Evolutionary conservation across 2,113 vertebrate genomes (phyloP), one percentile per base, ranked within the genome.

Genomic region (Elaphurus davidianus): DNA sequence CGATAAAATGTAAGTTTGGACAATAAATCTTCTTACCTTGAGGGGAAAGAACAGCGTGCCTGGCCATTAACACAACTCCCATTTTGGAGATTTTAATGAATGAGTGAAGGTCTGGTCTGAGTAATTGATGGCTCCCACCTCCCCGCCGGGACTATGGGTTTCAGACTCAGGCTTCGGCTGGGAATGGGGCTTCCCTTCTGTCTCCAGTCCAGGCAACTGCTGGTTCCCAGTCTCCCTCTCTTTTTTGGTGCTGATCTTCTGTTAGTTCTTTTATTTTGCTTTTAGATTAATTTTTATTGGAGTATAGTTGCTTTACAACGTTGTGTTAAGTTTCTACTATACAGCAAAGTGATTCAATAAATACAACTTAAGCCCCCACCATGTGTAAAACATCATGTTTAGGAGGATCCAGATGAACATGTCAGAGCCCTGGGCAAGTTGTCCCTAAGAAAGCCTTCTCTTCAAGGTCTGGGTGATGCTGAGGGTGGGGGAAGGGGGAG

Each of bases 1-100:
- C 94, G 96, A 97, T 99, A 98, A 98, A 98, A 98, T 98, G 97
- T 98, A 98, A 98, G 98, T 98, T 98, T 74, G 6, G 98, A 93
- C 97, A 3, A 81, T 98, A 97, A 99, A 99, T 98, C 98, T 98
- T n/a, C 30, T 30, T 85, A 98, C 99, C 98, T 98, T 98, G 98
- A 98, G 98, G 97, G 98, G 98, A 98, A 98, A 97, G 98, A 97
- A 96, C 83, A 91, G 97, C 81, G 52, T 91, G 98, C 17, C 87
- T 93, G 76, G 97, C 98, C 95, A 50, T 92, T 90, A 0, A 97
- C 97, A 86, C 17, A 79, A 91, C 54, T 97, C 87, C 95, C 60
- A 40, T 97, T 98, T 87, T 83, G 90, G 78, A 0, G 7, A 59
- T 76, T 95, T 83, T 9, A 98, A 97, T 91, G 90, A 95, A 95